phyloP scores from a whole-genome alignment of 2,888 invertebrate species.

The Drosophila eohydei region DNA sequence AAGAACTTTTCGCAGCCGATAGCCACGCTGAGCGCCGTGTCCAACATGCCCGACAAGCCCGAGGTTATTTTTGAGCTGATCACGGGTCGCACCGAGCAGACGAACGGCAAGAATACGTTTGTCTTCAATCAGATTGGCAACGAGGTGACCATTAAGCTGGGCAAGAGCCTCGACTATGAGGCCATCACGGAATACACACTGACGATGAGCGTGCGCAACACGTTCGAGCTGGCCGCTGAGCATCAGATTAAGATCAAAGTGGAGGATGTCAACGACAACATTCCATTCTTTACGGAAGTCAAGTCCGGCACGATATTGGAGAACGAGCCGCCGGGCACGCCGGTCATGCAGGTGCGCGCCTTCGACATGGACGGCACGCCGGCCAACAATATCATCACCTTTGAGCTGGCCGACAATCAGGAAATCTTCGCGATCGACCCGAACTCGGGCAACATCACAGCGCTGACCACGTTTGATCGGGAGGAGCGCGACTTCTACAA shows the following conservation, averaged over 20 bases:
- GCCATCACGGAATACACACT: conserved; percentile 93
- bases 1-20: conserved; percentile 90
- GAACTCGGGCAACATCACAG: conserved; percentile 95
- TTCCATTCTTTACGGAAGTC: conserved; percentile 93
- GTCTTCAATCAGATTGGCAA: conserved; percentile 89
- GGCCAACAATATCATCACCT: conserved; percentile 92
- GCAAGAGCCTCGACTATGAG: conserved; percentile 93
- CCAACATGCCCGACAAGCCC: conserved; percentile 91
- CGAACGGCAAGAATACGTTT: conserved; percentile 92
- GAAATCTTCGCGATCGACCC: conserved; percentile 93
- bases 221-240: conserved; percentile 91
- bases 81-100: conserved; percentile 93
- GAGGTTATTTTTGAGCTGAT: conserved; percentile 92
- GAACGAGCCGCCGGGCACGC: conserved; percentile 92
- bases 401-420: conserved; percentile 89
- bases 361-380: conserved; percentile 94
- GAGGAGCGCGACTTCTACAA: conserved; percentile 94
- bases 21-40: conserved; percentile 90
- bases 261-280: conserved; percentile 95
- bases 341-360: conserved; percentile 93
- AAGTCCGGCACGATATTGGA: conserved; percentile 93
- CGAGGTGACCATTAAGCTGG: conserved; percentile 90
- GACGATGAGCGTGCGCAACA: conserved; percentile 93
- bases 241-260: conserved; percentile 92
- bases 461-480: conserved; percentile 92